A percentile compares a stretch with the other conserved stretches of the same genome.
Conservation (phyloP, 2,888 invertebrate species). For the Crocallis elinguaria region DNA sequence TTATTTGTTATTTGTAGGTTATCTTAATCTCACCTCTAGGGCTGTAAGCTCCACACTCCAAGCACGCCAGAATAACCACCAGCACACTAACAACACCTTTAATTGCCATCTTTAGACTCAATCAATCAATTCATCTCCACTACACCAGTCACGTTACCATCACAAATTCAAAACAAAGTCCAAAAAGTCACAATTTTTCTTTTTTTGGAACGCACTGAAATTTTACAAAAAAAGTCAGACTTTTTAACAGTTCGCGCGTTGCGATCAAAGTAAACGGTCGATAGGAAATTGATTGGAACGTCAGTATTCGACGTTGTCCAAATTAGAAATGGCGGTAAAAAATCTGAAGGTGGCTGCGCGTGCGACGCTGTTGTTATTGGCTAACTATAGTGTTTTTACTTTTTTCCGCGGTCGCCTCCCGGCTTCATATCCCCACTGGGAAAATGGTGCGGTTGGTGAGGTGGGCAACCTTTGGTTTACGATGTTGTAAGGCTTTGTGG, state of each 20-base stretch:
- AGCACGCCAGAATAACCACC: constrained; percentile 52
- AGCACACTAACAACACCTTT: constrained; percentile 45
- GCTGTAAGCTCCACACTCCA: constrained; percentile 64
- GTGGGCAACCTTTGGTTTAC: constrained; percentile 55
- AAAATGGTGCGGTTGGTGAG: constrained; percentile 60
- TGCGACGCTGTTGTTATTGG: constrained; percentile 70
- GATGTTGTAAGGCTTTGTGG: too few species aligned
- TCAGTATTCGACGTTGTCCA: constrained; percentile 59
- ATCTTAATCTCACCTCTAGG: constrained; percentile 71
- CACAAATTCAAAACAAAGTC: constrained; percentile 22
- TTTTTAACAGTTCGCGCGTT: neutral
- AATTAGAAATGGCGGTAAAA: constrained; percentile 77
- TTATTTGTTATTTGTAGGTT: too few species aligned
- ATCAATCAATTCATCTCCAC: constrained; percentile 31
- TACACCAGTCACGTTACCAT: constrained; percentile 32
- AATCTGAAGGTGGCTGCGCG: constrained; percentile 51
- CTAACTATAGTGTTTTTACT: constrained; percentile 78
- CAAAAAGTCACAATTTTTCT: too few species aligned
- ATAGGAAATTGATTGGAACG: constrained; percentile 47
- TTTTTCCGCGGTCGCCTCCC: constrained; percentile 69
- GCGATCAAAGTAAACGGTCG: constrained; percentile 24
- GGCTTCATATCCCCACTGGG: constrained; percentile 77
- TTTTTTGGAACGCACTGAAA: neutral
- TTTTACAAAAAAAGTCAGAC: neutral
- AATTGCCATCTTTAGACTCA: constrained; percentile 40